Base-by-base conservation (phyloP, 2,113 vertebrate genomes). In the Pseudopodoces humilis region DNA sequence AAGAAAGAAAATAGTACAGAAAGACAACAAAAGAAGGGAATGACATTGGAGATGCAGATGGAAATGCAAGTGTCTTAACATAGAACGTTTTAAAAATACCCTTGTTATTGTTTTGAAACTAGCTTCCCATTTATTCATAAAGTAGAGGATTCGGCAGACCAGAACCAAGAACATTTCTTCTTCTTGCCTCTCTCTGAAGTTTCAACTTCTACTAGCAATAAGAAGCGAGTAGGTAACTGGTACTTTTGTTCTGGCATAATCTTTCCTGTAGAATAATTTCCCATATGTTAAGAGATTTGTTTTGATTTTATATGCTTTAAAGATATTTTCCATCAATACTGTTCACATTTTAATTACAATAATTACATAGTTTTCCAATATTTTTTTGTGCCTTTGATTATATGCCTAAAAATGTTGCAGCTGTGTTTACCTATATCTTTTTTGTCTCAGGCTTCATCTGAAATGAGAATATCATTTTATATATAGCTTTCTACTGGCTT, bases 281-380 rank as follows among this genome's bases (percentile, higher is more conserved):
- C n/a, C 84, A 47, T 70, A 82, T 85, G 67, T 53, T 72, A 75
- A 92, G 82, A 88, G 86, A 93, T 92, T 88, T 87, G 27, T 96
- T 97, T 97, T 97, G 94, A 97, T 98, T 97, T 97, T 95, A 97
- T 96, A 93, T 74, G 84, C 96, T 98, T 97, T 97, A 96, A 97
- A 97, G 97, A 97, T 97, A 97, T 97, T 98, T 97, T 97, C 98
- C 97, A 97, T 98, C 98, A 98, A 98, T 98, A 98, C 97, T 96
- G 82, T 90, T 98, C 97, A 96, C 98, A 98, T 98, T 97, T 97
- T 98, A 98, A 98, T 98, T 98, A 98, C 97, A 98, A 98, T 98
- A 98, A 98, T 98, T 98, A 98, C 94, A 97, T 96, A 97, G 98
- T 98, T 98, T 98, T 97, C 97, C 98, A 98, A 98, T 98, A 98